phyloP scores from a whole-genome alignment of 2,888 invertebrate species.

The Andrena camellia region DNA sequence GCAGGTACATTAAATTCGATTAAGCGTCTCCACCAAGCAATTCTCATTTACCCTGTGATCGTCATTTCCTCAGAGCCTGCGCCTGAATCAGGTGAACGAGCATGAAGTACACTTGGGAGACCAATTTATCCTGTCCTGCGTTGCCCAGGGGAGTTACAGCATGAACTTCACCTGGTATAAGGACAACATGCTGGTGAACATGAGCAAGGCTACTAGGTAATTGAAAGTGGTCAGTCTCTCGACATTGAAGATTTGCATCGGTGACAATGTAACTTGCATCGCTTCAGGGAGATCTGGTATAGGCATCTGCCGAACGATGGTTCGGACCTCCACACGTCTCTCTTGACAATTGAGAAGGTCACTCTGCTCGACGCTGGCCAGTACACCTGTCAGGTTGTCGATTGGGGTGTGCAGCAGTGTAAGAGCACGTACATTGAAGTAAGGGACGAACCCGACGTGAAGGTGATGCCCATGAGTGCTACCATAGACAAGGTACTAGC shows the following conservation, averaged over 20 bases:
- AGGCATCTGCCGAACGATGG: slow-evolving; percentile 85
- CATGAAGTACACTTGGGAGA: slow-evolving; percentile 89
- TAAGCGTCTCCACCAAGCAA: background rate
- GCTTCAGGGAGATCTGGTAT: slow-evolving; percentile 83
- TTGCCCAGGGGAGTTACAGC: slow-evolving; percentile 91
- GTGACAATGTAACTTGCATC: slow-evolving; percentile 12
- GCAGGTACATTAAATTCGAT: slow-evolving; percentile 86
- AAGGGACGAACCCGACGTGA: slow-evolving; percentile 88
- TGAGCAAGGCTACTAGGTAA: slow-evolving; percentile 91
- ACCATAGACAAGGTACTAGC: slow-evolving; percentile 89
- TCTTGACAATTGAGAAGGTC: slow-evolving; percentile 90
- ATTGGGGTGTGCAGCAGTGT: slow-evolving; percentile 90
- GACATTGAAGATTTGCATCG: background rate
- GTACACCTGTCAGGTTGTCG: slow-evolving; percentile 92
- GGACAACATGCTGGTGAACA: slow-evolving; percentile 91
- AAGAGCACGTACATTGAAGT: slow-evolving; percentile 88
- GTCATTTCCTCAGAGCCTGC: slow-evolving; percentile 77
- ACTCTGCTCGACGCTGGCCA: slow-evolving; percentile 90
- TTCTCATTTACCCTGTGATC: background rate
- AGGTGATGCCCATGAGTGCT: slow-evolving; percentile 89
- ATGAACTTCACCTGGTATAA: slow-evolving; percentile 94
- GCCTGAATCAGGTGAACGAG: slow-evolving; percentile 80
- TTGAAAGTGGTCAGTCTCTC: background rate
- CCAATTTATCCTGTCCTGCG: slow-evolving; percentile 92
- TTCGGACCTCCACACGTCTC: slow-evolving; percentile 88